Conservation (phyloP, 2,888 invertebrate genomes). For the Metalampra italica region DNA sequence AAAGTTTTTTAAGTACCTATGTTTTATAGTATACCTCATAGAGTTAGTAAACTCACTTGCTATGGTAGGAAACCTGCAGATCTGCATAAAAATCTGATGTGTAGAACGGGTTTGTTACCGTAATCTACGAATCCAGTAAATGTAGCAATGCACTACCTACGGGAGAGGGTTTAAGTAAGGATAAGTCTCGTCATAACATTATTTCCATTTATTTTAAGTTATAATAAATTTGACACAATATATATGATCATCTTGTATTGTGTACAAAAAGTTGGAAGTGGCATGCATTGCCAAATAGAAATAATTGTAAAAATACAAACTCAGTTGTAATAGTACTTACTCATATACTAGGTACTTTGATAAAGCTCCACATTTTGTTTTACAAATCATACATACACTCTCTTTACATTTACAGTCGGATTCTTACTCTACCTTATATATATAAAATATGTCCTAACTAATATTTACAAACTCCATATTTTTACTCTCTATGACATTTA, state of each 20-base stretch:
- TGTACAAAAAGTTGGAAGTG: slow-evolving; percentile 63
- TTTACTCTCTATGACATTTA: slow-evolving; percentile 65
- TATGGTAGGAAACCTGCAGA: no score
- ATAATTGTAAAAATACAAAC: slow-evolving; percentile 77
- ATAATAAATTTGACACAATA: slow-evolving; percentile 71
- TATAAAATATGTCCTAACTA: slow-evolving; percentile 36
- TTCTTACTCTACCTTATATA: slow-evolving; percentile 48
- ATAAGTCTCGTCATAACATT: slow-evolving; percentile 36
- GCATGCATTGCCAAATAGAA: slow-evolving; percentile 57
- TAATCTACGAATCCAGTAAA: no score
- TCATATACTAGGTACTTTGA: slow-evolving; percentile 74
- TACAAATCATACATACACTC: slow-evolving; percentile 76
- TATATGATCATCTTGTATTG: slow-evolving; percentile 56
- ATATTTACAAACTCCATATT: slow-evolving; percentile 69
- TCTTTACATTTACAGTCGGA: slow-evolving; percentile 70
- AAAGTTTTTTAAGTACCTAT: no score
- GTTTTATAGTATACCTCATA: no score
- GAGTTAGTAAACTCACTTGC: no score
- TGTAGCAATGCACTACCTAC: no score
- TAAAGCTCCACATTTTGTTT: slow-evolving; percentile 78
- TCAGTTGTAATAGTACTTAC: slow-evolving; percentile 61
- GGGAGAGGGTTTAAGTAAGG: no score
- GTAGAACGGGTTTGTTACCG: no score
- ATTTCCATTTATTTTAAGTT: slow-evolving; percentile 70
- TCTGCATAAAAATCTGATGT: no score